Conservation (phyloP, 2,888 invertebrate species). For the Dryobota labecula region DNA sequence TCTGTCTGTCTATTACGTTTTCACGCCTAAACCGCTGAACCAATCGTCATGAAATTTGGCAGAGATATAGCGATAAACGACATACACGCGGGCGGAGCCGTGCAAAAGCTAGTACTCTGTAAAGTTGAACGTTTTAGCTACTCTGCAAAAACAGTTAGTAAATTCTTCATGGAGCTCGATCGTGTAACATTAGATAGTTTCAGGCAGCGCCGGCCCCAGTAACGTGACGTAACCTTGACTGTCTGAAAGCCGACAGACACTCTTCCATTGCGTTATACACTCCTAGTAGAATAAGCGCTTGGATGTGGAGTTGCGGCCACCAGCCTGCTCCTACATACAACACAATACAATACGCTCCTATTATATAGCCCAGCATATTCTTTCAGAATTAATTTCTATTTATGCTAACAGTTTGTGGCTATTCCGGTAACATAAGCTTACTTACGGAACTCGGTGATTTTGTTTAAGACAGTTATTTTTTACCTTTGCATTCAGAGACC, state of each 20-base stretch:
- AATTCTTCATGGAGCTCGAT: constrained; percentile 2
- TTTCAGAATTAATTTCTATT: constrained; percentile 1
- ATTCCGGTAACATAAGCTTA: not conserved
- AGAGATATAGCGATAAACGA: too few relatives aligned
- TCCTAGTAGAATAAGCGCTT: constrained; percentile 16
- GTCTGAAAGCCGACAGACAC: constrained; percentile 3
- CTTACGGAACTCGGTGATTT: not conserved
- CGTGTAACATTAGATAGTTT: not conserved
- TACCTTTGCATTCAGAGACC: too few relatives aligned
- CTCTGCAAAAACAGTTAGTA: not conserved
- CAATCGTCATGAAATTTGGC: too few relatives aligned
- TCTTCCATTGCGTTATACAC: not conserved
- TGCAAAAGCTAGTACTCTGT: too few relatives aligned
- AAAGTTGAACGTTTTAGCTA: not conserved
- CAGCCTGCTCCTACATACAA: not conserved
- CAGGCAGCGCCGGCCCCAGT: constrained; percentile 1
- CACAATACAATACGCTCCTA: not conserved
- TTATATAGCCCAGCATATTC: not conserved
- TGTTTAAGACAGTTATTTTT: not conserved
- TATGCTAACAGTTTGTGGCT: not conserved
- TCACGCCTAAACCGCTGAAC: too few relatives aligned
- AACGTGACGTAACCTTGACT: constrained; percentile 33
- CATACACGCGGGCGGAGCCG: too few relatives aligned
- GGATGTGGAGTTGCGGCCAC: not conserved
- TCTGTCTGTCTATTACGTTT: too few relatives aligned